phyloP scores from a whole-genome alignment of 1,140 invertebrate species.

The Drosophila virilis region DNA sequence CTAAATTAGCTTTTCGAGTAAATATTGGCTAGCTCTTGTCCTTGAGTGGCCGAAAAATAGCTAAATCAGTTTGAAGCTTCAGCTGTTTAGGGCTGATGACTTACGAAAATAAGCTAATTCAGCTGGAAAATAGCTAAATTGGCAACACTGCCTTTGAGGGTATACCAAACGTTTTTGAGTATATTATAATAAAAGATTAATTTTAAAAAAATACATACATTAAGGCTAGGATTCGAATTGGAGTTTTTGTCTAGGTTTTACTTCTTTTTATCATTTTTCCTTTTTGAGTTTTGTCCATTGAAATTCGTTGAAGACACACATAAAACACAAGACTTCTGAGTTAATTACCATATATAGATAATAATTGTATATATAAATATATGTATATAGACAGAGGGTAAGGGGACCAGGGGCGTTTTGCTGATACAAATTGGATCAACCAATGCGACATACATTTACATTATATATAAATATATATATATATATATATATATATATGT shows the following conservation, averaged over 20 bases:
- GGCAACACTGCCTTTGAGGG: constrained; percentile 4
- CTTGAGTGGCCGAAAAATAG: no score
- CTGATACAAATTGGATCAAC: constrained; percentile 46
- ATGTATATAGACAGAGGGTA: constrained; percentile 37
- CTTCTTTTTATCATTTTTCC: neutral
- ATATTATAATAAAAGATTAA: constrained; percentile 66
- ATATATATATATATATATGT: neutral
- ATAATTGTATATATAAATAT: constrained; percentile 54
- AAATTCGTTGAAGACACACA: constrained; percentile 51
- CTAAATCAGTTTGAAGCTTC: no score
- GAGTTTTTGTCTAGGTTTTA: neutral
- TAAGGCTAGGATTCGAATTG: constrained; percentile 63
- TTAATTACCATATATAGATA: constrained; percentile 57
- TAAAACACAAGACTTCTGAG: constrained; percentile 53
- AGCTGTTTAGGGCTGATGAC: no score
- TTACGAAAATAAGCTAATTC: no score
- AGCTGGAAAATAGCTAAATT: no score
- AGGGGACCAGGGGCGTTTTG: neutral
- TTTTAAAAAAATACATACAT: constrained; percentile 54
- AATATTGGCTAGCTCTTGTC: no score
- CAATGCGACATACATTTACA: constrained; percentile 36
- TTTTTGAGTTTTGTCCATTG: constrained; percentile 46
- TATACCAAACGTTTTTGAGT: constrained; percentile 63
- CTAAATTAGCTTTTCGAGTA: no score
- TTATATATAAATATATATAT: neutral